These are phyloP conservation scores for Campoplex capitator DNA, from an alignment of 2,888 invertebrate genomes.

Conservation along the genomic window DNA sequence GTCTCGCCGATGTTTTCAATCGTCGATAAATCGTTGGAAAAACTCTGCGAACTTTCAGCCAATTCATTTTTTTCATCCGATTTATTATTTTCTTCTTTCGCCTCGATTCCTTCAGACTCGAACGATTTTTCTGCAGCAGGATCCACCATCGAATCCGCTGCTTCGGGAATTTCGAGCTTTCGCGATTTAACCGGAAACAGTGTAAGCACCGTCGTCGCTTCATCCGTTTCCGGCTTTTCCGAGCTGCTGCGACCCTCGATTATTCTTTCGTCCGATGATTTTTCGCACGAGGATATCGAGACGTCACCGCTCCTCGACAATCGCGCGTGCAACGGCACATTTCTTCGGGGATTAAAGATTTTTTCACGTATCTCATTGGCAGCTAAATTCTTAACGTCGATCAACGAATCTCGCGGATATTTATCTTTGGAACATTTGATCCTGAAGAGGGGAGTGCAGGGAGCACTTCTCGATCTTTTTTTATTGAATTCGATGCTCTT, in stretches of 20 bases:
- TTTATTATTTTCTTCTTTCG: background rate
- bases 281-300: slow-evolving; percentile 28
- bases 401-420: slow-evolving; percentile 50
- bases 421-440: slow-evolving; percentile 63
- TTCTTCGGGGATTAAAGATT: slow-evolving; percentile 24
- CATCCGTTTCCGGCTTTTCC: background rate
- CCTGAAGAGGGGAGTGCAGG: slow-evolving; percentile 62
- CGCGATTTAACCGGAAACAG: background rate
- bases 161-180: background rate
- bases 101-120: slow-evolving; percentile 1
- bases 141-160: background rate
- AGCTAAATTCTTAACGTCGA: slow-evolving; percentile 8
- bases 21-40: background rate
- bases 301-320: slow-evolving; percentile 60
- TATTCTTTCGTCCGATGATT: slow-evolving; percentile 34
- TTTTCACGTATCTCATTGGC: slow-evolving; percentile 34
- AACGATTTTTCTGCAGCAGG: background rate
- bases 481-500: slow-evolving; percentile 26
- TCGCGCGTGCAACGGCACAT: slow-evolving; percentile 20
- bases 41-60: background rate
- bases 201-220: background rate
- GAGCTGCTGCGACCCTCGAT: slow-evolving; percentile 8
- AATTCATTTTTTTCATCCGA: background rate
- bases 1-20: background rate
- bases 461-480: slow-evolving; percentile 63